Base-by-base conservation (phyloP, 2,888 invertebrate genomes). In the Danaus chrysippus region DNA sequence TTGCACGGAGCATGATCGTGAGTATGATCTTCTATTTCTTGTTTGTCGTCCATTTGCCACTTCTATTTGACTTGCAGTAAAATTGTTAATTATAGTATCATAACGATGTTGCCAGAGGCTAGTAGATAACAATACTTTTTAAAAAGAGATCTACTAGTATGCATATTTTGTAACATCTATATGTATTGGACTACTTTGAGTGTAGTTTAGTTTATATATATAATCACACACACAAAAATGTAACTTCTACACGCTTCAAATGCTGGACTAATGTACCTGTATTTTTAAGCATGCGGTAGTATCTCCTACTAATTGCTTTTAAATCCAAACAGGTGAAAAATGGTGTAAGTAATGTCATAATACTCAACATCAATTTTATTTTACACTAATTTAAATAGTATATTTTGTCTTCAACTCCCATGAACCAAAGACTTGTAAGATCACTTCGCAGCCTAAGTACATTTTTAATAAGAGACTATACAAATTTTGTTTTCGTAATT, bases 1-100 rank as follows among this genome's bases (percentile, higher is more conserved):
- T 95, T 95, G 95, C 95, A 94, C 95, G 95, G 95, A 95, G 95
- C 95, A 95, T 95, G 95, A 94, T 95, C 94, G 95, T 95, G 94
- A 95, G 95, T 95, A 95, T 92, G 79, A 79, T 77, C 71, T 76
- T 81, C 70, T 81, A 75, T 73, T 78, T 78, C 70, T 67, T 73
- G 79, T 67, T 56, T 58, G 64, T 66, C 59, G 64, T 66, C 57
- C 49, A 59, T 13, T 60, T 56, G 55, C 67, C 65, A 58, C 68
- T 69, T 66, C 59, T 63, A 49, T 43, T 54, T 61, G 19, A 17
- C 57, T 56, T 53, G 34, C 63, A 42, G 49, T 57, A 13, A 13
- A 34, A 34, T 44, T 58, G 23, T 23, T 54, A 44, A 19, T 42
- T 64, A 42, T 56, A 44, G 41, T 58, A 49, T 23, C 44, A 10